Conservation (phyloP, 2,888 invertebrate species). For the Nesidiocoris tenuis region DNA sequence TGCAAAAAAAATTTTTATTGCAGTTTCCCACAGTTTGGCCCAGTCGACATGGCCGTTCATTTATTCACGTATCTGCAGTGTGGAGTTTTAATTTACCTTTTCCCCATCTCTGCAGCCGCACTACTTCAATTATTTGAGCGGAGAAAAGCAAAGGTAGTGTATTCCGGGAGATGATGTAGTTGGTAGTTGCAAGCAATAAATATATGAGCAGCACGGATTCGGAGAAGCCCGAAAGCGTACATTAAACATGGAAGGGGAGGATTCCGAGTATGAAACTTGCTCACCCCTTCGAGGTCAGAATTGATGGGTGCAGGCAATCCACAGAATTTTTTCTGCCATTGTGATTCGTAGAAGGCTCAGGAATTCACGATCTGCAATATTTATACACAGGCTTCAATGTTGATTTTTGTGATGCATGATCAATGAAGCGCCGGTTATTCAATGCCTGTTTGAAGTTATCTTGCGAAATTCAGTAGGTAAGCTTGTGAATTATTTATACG, state of each 20-base stretch:
- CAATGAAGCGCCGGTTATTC: too few species aligned
- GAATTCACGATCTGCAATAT: too few species aligned
- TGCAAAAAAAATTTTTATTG: neutral
- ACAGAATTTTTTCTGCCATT: too few species aligned
- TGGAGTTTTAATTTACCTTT: neutral
- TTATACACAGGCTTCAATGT: too few species aligned
- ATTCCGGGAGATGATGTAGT: constrained; percentile 21
- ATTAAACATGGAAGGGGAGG: constrained; percentile 10
- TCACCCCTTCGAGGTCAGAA: neutral
- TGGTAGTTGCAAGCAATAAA: constrained; percentile 15
- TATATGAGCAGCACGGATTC: constrained; percentile 24
- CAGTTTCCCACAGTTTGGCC: too few species aligned
- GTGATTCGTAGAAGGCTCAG: too few species aligned
- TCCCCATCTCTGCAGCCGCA: neutral
- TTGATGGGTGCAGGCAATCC: too few species aligned
- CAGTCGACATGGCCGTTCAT: neutral
- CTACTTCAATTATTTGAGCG: neutral
- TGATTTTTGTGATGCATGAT: too few species aligned
- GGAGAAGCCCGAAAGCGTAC: constrained; percentile 4
- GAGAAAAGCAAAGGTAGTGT: neutral
- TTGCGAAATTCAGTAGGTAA: too few species aligned
- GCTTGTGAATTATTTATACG: too few species aligned
- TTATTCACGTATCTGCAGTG: neutral
- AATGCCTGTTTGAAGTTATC: too few species aligned
- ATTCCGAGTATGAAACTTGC: neutral